phyloP scores from a whole-genome alignment of 1,140 invertebrate species.

The Vanessa tameamea region DNA sequence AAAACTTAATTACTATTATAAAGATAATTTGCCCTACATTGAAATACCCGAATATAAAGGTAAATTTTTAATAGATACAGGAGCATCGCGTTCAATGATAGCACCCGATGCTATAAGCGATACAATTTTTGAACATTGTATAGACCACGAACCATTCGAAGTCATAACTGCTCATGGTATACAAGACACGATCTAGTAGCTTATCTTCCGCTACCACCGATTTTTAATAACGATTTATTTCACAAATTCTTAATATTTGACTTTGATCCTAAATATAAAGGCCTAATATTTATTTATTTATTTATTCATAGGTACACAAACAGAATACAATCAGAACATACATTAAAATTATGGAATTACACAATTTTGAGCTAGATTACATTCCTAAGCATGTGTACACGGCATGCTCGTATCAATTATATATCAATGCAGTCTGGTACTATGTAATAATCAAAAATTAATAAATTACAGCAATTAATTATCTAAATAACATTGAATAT shows the following conservation, averaged over 20 bases:
- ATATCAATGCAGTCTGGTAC: no score
- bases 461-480: no score
- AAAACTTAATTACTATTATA: no score
- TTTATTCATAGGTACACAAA: no score
- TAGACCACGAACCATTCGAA: neutral
- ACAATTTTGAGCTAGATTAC: no score
- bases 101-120: neutral
- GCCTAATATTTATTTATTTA: neutral
- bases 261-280: neutral
- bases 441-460: no score
- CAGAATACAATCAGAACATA: no score
- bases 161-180: neutral
- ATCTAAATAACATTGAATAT: no score
- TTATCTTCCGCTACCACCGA: neutral
- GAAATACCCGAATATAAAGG: neutral
- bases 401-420: no score
- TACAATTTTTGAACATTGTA: neutral
- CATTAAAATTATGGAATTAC: no score
- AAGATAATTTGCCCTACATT: neutral
- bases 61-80: conserved; percentile 1
- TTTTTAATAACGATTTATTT: neutral
- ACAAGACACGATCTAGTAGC: neutral
- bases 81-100: neutral
- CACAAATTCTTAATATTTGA: neutral
- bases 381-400: no score